Percentiles rank a stretch among this genome's conserved stretches.
phyloP scores from a whole-genome alignment of 2,888 invertebrate species.

The Orthosia gracilis region DNA sequence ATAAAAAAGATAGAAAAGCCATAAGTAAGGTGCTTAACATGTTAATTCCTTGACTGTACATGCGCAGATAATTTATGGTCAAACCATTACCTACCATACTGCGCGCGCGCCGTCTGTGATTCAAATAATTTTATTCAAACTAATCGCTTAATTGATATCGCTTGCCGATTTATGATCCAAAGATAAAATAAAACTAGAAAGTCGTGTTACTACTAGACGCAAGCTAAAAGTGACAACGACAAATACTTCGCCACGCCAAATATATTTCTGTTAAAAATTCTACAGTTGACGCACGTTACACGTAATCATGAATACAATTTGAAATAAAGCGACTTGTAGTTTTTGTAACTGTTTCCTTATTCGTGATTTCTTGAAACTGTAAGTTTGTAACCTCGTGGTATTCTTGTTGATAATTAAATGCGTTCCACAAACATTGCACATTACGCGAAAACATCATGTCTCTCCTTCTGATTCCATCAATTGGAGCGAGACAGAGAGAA shows the following conservation, averaged over 20 bases:
- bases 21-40: background rate
- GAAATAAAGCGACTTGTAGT: conserved; percentile 21
- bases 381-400: conserved; percentile 21
- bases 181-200: conserved; percentile 25
- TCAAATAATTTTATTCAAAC: conserved; percentile 33
- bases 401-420: conserved; percentile 42
- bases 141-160: conserved; percentile 29
- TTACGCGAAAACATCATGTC: conserved; percentile 15
- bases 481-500: conserved; percentile 12
- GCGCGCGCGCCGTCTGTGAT: conserved; percentile 8
- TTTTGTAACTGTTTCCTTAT: conserved; percentile 33
- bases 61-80: conserved; percentile 16
- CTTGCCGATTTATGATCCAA: conserved; percentile 32
- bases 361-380: conserved; percentile 16
- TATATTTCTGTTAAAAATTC: conserved; percentile 39
- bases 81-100: background rate
- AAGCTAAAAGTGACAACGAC: conserved; percentile 33
- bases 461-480: conserved; percentile 23
- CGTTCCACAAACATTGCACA: conserved; percentile 35
- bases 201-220: conserved; percentile 20
- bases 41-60: conserved; percentile 7
- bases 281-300: conserved; percentile 46
- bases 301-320: conserved; percentile 22
- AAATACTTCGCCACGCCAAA: conserved; percentile 40
- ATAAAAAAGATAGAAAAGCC: background rate